Evolutionary conservation across 2,888 invertebrate genomes (phyloP).

Genomic region (Ceramica pisi): DNA sequence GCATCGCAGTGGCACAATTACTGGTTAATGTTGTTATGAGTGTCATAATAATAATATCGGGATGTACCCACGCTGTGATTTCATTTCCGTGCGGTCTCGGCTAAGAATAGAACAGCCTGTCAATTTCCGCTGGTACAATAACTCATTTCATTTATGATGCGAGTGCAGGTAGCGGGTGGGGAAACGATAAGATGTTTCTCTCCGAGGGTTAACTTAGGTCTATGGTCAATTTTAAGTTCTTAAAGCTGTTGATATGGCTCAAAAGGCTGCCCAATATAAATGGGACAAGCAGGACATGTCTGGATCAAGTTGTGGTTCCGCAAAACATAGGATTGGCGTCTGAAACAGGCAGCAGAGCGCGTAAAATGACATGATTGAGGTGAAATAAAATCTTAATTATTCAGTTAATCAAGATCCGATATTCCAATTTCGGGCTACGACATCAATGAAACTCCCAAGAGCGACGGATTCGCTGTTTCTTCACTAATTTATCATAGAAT

Average conservation of each 20-base stretch:
- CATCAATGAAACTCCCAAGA: not conserved
- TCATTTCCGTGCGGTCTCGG: slow-evolving; percentile 22
- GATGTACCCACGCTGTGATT: slow-evolving; percentile 28
- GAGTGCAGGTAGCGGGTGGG: slow-evolving; percentile 3
- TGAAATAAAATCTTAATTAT: too few species aligned
- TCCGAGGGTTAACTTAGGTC: not conserved
- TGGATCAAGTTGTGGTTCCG: too few species aligned
- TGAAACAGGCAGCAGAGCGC: too few species aligned
- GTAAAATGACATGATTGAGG: too few species aligned
- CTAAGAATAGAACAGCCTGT: slow-evolving; percentile 39
- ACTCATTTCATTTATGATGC: slow-evolving; percentile 3
- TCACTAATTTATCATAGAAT: not conserved
- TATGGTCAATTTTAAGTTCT: too few species aligned
- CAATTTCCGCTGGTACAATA: slow-evolving; percentile 29
- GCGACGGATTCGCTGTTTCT: not conserved
- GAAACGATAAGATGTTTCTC: not conserved
- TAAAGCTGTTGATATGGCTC: too few species aligned
- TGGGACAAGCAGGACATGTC: too few species aligned
- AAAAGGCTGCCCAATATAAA: too few species aligned
- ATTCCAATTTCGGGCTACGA: not conserved
- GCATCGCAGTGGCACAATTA: not conserved
- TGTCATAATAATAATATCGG: slow-evolving; percentile 42
- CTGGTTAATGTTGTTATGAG: slow-evolving; percentile 13
- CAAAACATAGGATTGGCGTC: too few species aligned
- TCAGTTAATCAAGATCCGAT: too few species aligned